Evolutionary conservation across 2,797 vertebrate species (phyloP), one percentile per base, ranked within the genome.

Genomic region (Syngnathus rostellatus): DNA sequence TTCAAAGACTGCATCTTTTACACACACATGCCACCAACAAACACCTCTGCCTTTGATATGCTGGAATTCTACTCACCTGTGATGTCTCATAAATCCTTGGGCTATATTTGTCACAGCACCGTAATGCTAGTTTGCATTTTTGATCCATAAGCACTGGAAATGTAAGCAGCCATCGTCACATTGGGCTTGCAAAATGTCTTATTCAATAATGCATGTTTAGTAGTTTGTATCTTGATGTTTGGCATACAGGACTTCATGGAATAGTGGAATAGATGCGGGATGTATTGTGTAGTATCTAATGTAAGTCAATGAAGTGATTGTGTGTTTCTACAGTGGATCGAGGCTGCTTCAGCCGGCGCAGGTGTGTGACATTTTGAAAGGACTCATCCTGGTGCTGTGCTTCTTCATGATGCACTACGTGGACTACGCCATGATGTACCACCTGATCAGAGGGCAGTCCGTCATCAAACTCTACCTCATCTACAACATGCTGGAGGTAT

Each of bases 371-470:
- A 79, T 99, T 84, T 87, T 99, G 83, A 98, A 97, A 89, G 96
- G 93, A 61, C 85, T 97, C 79, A 94, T 99, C 85, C 79, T 98
- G 92, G 84, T 97, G 68, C 91, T 97, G 76, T 96, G 94, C 89
- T 97, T 94, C 85, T 95, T 93, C 83, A 95, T 98, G 95, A 96
- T 96, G 94, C 94, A 97, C 83, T 98, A 98, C 31, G 95, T 99
- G n/a, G 97, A 99, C 85, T 99, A 98, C 84, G 94, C 96, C 86
- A 99, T 99, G 97, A 97, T 98, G 94, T 99, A 99, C 80, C 97
- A 98, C 86, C 89, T 98, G 80, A 98, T 99, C 87, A 87, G 96
- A 75, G 97, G 96, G n/a, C 96, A 98, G 88, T 98, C 96, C 1
- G 94, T 98, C 89, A 99, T 98, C 91, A 98, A 99, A 80, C 95